Base-by-base conservation (phyloP, 2,113 vertebrate genomes). In the Vulpes lagopus region DNA sequence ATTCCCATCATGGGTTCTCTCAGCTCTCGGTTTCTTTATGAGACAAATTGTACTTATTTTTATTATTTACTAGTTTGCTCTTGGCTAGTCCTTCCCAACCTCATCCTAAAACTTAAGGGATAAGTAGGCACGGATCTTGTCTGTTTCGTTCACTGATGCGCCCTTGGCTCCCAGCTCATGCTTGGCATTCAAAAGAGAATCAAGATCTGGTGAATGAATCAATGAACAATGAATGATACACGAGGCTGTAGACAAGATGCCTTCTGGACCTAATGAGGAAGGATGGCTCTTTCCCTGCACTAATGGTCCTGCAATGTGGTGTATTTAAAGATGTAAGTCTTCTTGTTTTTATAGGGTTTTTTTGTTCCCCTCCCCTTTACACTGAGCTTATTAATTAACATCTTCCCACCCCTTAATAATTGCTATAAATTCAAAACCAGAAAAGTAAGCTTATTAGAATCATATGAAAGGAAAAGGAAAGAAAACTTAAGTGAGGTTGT, bases 321-420 rank as follows among this genome's bases (percentile, higher is more conserved):
- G 14, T 83, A 81, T 69, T 57, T 78, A 35, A 87, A 90, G 92
- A 97, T 38, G 1, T 22, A 95, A 81, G 55, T 27, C 73, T 55
- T 60, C 92, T 35, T 71, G 82, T 79, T 96, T 94, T 96, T 95
- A 94, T 14, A 83, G 76, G 49, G 32, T 92, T 91, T 95, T 73
- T 51, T 43, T 43, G 43, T 8, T 51, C 91, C 82, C 73, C 51
- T 96, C 86, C 51, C 69, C 71, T 97, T 93, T 94, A 89, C 30
- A 71, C 0, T 22, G 55, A 93, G 67, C 97, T 97, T 96, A 97
- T 95, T 97, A 96, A 96, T 95, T 97, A 96, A 96, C 79, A 74
- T 96, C 86, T 95, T 95, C 43, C 89, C 57, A 91, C 73, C 53
- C 22, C 35, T 94, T 97, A 98, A 96, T 97, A 83, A 89, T 62